Base-by-base conservation (phyloP, 2,113 vertebrate genomes). In the Turdus rufiventris region DNA sequence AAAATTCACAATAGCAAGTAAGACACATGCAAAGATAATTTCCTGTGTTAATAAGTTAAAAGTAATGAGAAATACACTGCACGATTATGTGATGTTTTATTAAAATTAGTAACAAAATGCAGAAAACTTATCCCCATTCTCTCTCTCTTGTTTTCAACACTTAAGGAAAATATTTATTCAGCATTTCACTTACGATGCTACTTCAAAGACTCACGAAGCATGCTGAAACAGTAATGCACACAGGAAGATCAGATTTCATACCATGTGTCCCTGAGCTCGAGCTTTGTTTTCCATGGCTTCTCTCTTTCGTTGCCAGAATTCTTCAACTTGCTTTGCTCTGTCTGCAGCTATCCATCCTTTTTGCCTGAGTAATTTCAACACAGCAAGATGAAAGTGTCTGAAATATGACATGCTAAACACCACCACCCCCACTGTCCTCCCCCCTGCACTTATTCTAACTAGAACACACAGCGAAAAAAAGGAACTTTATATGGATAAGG, bases 231-330 rank as follows among this genome's bases (percentile, higher is more conserved):
- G 34, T 75, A 67, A 92, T 43, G 38, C 11, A 89, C 43, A 84
- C 14, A 91, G 75, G 21, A 95, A 94, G 40, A 93, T 5, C 38
- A 79, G 43, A 67, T 43, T 88, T 91, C 98, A 62, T 99, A 99
- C 99, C 99, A 99, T 97, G 77, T 99, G 99, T 95, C 99, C 99
- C 96, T 99, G 99, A 8, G 99, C 99, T 58, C 99, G 99, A 45
- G 99, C 99, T 98, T 99, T 99, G 96, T 99, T 99, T 95, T 99
- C 98, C 98, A 99, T 98, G 47, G 99, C 99, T 98, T 99, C 99
- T 88, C 89, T 98, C 94, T 99, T 99, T 21, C 99, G 97, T 94
- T 99, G 99, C 78, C 99, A 98, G 88, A 99, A 99, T 96, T 99
- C 99, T 96, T 99, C 98, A 18, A 99, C 99, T 96, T 99, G 99